Conservation (phyloP, 2,888 invertebrate species). For the Sarcophaga subvicina region DNA sequence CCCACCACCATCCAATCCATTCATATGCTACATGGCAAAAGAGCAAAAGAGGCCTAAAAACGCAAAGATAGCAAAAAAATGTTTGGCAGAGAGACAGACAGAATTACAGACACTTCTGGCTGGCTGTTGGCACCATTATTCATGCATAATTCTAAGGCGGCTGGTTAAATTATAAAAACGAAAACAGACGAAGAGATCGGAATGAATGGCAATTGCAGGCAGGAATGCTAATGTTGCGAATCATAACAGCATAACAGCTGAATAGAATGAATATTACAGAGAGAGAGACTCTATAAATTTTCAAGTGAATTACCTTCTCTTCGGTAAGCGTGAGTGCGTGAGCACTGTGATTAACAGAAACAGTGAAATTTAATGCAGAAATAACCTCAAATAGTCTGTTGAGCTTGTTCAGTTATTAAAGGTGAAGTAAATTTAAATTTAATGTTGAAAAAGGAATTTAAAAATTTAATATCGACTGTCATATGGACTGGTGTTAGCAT, state of each 20-base stretch:
- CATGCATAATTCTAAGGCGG: slow-evolving; percentile 23
- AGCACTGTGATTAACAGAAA: too few relatives aligned
- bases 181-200: neutral
- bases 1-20: slow-evolving; percentile 37
- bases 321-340: too few relatives aligned
- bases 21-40: neutral
- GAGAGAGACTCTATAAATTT: neutral
- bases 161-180: slow-evolving; percentile 16
- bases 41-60: slow-evolving; percentile 3
- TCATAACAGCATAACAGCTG: neutral
- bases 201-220: neutral
- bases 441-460: too few relatives aligned
- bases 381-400: too few relatives aligned
- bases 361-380: too few relatives aligned
- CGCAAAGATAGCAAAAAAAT: slow-evolving; percentile 5
- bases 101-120: slow-evolving; percentile 17
- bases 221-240: neutral
- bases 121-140: slow-evolving; percentile 2
- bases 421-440: too few relatives aligned
- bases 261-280: neutral
- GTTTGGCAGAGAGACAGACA: neutral
- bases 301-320: neutral
- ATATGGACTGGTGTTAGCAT: too few relatives aligned
- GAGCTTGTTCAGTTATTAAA: too few relatives aligned
- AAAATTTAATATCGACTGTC: too few relatives aligned